phyloP scores from a whole-genome alignment of 2,888 invertebrate species.

The Metopia argyrocephala region DNA sequence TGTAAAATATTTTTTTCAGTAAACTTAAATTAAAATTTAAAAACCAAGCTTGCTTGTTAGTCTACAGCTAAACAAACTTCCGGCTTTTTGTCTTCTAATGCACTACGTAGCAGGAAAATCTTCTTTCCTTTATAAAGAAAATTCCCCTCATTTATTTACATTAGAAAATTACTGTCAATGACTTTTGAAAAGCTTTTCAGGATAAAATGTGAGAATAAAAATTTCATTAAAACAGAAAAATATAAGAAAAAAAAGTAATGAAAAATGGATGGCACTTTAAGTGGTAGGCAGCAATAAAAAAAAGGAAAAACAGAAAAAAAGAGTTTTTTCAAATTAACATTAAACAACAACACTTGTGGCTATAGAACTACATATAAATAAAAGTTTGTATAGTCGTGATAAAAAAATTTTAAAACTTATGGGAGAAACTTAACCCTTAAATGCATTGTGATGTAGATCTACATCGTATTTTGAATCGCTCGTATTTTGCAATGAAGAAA shows the following conservation, averaged over 20 bases:
- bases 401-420: conserved; percentile 2
- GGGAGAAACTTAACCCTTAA: background rate
- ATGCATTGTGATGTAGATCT: too few species aligned
- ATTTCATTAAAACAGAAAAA: background rate
- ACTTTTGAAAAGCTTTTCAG: conserved; percentile 33
- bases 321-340: conserved; percentile 16
- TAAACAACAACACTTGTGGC: conserved; percentile 19
- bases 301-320: conserved; percentile 4
- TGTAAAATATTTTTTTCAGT: background rate
- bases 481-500: too few species aligned
- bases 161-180: conserved; percentile 50
- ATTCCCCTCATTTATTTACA: background rate
- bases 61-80: conserved; percentile 12
- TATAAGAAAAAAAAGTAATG: background rate
- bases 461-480: too few species aligned
- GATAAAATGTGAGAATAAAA: background rate
- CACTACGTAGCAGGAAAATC: too few species aligned
- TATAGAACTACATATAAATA: conserved; percentile 4
- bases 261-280: conserved; percentile 27
- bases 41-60: background rate
- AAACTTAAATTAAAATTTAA: background rate
- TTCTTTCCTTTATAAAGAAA: background rate
- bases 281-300: background rate
- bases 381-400: background rate
- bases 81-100: background rate